phyloP scores from a whole-genome alignment of 1,140 invertebrate species.

The Apis dorsata region DNA sequence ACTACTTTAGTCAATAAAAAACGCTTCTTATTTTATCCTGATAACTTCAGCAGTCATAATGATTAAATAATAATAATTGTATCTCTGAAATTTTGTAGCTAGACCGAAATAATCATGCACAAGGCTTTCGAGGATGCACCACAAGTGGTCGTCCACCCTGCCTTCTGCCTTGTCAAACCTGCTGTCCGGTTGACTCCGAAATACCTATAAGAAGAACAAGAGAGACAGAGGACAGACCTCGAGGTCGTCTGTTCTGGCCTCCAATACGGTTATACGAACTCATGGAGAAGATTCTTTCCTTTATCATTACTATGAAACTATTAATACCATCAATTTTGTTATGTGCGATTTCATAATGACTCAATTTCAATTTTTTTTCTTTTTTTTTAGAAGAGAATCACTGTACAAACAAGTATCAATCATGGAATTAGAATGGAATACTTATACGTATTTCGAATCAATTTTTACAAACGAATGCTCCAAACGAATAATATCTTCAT shows the following conservation, averaged over 20 bases:
- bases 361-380: conserved; percentile 37
- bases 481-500: too few species aligned
- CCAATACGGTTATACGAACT: conserved; percentile 29
- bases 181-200: conserved; percentile 58
- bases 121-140: background rate
- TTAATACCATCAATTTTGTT: conserved; percentile 54
- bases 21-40: too few species aligned
- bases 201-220: conserved; percentile 52
- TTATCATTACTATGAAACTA: conserved; percentile 35
- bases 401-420: background rate
- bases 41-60: too few species aligned
- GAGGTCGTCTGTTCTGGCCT: conserved; percentile 54
- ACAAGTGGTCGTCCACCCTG: conserved; percentile 12
- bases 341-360: conserved; percentile 50
- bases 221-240: conserved; percentile 36
- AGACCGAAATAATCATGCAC: background rate
- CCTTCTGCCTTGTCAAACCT: conserved; percentile 53
- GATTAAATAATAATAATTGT: background rate
- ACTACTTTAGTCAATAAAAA: too few species aligned
- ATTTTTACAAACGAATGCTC: background rate
- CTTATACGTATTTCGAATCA: background rate
- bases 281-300: conserved; percentile 16
- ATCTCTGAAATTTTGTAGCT: background rate
- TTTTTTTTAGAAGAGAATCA: background rate
- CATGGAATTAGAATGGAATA: background rate